phyloP scores from a whole-genome alignment of 2,113 vertebrate genomes.

The Alces alces region DNA sequence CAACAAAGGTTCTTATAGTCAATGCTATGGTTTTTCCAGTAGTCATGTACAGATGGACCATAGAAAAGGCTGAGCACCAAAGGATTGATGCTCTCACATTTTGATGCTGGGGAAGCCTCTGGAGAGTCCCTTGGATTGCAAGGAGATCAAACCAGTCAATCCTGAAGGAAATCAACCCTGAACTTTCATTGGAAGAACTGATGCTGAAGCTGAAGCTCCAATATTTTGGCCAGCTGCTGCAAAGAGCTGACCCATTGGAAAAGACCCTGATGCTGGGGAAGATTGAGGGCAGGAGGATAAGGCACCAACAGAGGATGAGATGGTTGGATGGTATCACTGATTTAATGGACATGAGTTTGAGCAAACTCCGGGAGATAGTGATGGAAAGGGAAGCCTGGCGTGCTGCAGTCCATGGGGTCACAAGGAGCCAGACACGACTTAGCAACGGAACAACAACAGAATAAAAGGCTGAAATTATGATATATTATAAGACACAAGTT shows the following conservation, averaged over 20 bases:
- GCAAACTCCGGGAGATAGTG: neutral
- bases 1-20: neutral
- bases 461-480: constrained; percentile 14
- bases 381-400: neutral
- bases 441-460: neutral
- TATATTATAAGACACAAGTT: constrained; percentile 9
- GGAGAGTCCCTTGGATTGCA: neutral
- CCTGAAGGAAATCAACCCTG: neutral
- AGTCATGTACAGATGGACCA: neutral
- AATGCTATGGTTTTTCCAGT: neutral
- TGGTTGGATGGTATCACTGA: neutral
- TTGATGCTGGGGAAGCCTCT: neutral
- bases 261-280: neutral
- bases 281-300: neutral
- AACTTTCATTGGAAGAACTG: neutral
- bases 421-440: neutral
- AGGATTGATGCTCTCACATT: neutral
- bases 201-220: neutral
- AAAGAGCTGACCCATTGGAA: neutral
- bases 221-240: neutral
- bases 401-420: neutral
- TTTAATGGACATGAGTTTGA: neutral
- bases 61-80: neutral
- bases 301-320: neutral
- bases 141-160: neutral